phyloP scores from a whole-genome alignment of 1,140 invertebrate species.

The Bombyx mandarina region DNA sequence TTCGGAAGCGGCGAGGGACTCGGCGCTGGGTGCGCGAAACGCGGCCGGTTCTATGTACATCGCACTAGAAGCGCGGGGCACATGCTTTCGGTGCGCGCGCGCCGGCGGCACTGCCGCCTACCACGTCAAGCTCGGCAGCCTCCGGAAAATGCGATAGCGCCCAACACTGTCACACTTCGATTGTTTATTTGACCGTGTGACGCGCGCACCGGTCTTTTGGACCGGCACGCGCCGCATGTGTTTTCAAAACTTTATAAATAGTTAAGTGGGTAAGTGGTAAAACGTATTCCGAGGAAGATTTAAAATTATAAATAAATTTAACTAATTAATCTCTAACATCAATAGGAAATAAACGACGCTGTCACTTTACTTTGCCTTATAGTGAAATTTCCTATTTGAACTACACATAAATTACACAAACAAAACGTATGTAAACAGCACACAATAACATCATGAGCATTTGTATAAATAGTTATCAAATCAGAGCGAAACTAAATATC shows the following conservation, averaged over 20 bases:
- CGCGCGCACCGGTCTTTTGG: constrained; percentile 25
- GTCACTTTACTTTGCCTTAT: not conserved
- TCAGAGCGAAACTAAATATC: constrained; percentile 34
- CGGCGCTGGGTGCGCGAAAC: constrained; percentile 61
- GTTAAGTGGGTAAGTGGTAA: not conserved
- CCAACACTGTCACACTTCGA: constrained; percentile 47
- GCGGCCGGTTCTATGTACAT: constrained; percentile 68
- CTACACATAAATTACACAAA: constrained; percentile 15
- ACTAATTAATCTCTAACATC: constrained; percentile 2
- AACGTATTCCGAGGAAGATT: not conserved
- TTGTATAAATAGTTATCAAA: constrained; percentile 45
- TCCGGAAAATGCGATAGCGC: constrained; percentile 58
- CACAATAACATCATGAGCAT: constrained; percentile 29
- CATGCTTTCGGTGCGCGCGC: constrained; percentile 66
- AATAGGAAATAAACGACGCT: not conserved
- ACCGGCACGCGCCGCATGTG: constrained; percentile 11
- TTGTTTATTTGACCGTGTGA: constrained; percentile 55
- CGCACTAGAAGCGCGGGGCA: constrained; percentile 48
- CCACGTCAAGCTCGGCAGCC: constrained; percentile 40
- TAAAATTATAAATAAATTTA: constrained; percentile 3
- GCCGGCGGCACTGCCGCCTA: constrained; percentile 54
- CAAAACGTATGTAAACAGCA: constrained; percentile 18
- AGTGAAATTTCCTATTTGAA: constrained; percentile 2
- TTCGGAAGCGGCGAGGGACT: constrained; percentile 45
- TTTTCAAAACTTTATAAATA: constrained; percentile 7